A percentile compares a stretch with the other conserved stretches of the same genome.
These are phyloP conservation scores for Epizoanthus scotinus DNA, from an alignment of 92 coral and sea anemone genomes.

Conservation along the genomic window DNA sequence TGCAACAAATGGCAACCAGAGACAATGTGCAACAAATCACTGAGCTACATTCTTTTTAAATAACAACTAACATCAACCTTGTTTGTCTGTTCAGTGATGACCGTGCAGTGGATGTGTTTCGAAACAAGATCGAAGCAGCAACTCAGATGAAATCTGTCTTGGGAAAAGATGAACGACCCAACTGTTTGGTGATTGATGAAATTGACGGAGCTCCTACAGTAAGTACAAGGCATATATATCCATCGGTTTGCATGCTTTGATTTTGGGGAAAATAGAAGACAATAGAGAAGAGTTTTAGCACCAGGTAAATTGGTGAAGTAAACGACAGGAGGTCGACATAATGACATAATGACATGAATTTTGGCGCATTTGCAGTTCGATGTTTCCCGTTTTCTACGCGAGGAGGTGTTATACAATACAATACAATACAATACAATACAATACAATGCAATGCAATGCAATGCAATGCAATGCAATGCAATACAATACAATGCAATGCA, in stretches of 20 bases:
- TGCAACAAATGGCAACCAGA: background rate
- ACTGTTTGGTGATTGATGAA: constrained; percentile 97
- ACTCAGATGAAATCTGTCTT: constrained; percentile 98
- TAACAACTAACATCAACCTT: background rate
- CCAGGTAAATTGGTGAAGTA: no score
- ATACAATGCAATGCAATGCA: no score
- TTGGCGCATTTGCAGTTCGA: no score
- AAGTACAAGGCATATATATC: constrained; percentile 12
- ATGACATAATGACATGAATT: no score
- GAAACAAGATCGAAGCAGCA: constrained; percentile 90
- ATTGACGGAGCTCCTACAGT: constrained; percentile 99
- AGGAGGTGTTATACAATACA: no score
- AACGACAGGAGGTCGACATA: no score
- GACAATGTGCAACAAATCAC: background rate
- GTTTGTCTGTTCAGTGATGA: constrained; percentile 74
- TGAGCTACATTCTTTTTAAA: background rate
- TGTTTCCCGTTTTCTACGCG: no score
- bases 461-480: no score
- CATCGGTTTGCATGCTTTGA: no score
- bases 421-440: no score
- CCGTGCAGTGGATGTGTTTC: constrained; percentile 89
- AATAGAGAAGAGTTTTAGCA: no score
- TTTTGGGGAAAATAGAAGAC: background rate
- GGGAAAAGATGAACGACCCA: constrained; percentile 87
- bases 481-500: no score